Conservation (phyloP, 2,888 invertebrate genomes). For the Iselma pallidipennis region DNA sequence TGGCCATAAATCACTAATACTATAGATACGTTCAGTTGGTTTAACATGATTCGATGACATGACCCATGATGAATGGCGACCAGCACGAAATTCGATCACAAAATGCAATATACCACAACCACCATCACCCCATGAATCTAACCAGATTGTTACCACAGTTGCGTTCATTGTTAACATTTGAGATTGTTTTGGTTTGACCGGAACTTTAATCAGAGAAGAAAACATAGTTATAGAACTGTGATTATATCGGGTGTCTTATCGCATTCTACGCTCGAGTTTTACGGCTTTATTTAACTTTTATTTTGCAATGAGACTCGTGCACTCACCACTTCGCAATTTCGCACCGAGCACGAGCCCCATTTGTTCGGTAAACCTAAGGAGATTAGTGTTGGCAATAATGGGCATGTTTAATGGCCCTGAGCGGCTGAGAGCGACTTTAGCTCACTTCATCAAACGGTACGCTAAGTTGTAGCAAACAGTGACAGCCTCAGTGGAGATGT, state of each 20-base stretch:
- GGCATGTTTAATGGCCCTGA: no score
- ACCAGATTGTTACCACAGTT: conserved; percentile 83
- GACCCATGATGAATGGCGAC: conserved; percentile 72
- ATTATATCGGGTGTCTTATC: neutral
- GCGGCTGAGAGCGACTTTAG: no score
- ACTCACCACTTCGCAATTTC: no score
- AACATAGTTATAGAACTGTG: neutral
- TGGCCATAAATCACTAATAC: conserved; percentile 75
- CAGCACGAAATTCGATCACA: conserved; percentile 76
- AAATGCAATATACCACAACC: conserved; percentile 87
- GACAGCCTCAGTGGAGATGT: no score
- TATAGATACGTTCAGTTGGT: conserved; percentile 79
- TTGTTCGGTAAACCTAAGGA: neutral
- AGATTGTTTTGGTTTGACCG: conserved; percentile 77
- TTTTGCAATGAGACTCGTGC: no score
- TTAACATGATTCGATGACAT: conserved; percentile 81
- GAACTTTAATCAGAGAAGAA: conserved; percentile 59
- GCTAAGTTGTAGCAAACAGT: no score
- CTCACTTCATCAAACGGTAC: no score
- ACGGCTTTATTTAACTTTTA: neutral
- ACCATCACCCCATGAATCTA: conserved; percentile 88
- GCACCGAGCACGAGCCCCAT: no score
- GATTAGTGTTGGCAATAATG: no score
- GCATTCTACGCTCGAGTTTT: neutral
- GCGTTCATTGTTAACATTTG: conserved; percentile 84